phyloP scores from a whole-genome alignment of 35 echinoderm and acorn worm genomes.

The Ophioderma brevispina region DNA sequence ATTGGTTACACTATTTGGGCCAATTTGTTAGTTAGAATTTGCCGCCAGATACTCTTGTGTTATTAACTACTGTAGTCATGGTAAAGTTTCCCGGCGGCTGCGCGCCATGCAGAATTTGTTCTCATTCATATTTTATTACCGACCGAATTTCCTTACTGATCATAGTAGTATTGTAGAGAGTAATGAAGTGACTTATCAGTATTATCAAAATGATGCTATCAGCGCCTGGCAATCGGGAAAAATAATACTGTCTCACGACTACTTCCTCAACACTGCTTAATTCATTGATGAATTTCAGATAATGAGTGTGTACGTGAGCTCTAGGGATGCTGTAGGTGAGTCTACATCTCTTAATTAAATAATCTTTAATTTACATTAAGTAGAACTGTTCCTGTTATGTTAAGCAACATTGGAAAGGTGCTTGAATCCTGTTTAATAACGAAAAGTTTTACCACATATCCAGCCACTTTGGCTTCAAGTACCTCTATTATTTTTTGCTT shows the following conservation, averaged over 20 bases:
- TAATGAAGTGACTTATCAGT: background rate
- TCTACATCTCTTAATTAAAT: constrained; percentile 1
- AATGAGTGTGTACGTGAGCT: background rate
- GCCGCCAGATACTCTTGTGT: background rate
- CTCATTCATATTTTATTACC: constrained; percentile 9
- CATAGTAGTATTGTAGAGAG: background rate
- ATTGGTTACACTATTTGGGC: background rate
- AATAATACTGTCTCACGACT: constrained; percentile 1
- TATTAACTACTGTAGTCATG: background rate
- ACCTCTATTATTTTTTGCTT: too few species aligned
- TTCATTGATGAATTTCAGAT: background rate
- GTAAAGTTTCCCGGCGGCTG: background rate
- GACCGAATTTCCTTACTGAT: background rate
- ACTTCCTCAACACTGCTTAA: background rate
- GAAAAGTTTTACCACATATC: too few species aligned
- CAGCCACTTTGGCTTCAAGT: too few species aligned
- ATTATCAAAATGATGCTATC: background rate
- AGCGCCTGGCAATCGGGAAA: background rate
- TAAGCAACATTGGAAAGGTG: too few species aligned
- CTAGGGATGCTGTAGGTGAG: background rate
- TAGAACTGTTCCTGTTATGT: too few species aligned
- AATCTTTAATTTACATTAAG: background rate
- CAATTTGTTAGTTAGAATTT: background rate
- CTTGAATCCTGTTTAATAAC: too few species aligned
- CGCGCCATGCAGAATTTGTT: background rate